Evolutionary conservation across 2,888 invertebrate species (phyloP).

Genomic region (Philonicus albiceps): DNA sequence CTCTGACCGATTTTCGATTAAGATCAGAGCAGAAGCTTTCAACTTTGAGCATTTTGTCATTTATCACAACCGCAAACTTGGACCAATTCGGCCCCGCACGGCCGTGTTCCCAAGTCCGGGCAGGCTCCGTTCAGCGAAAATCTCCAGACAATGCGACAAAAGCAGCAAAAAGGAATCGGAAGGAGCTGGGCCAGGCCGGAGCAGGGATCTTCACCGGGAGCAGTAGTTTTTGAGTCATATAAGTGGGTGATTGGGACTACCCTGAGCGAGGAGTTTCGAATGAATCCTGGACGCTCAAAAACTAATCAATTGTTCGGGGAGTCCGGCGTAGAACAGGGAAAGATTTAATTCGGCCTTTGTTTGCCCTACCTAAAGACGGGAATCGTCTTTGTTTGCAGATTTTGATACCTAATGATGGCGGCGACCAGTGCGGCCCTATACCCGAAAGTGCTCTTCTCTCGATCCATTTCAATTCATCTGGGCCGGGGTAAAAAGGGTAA

Average conservation of each 20-base stretch:
- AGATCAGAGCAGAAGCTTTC: constrained; percentile 38
- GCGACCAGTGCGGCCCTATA: neutral
- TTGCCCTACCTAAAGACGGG: constrained; percentile 17
- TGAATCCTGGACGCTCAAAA: constrained; percentile 21
- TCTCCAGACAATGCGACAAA: constrained; percentile 27
- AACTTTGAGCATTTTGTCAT: constrained; percentile 35
- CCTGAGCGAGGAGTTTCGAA: neutral
- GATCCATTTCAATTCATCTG: constrained; percentile 21
- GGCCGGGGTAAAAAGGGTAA: neutral
- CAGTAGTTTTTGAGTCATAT: neutral
- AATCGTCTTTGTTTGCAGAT: constrained; percentile 33
- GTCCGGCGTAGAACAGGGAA: neutral
- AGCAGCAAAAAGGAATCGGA: neutral
- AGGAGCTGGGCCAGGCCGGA: neutral
- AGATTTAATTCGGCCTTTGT: constrained; percentile 33
- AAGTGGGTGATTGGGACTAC: constrained; percentile 26
- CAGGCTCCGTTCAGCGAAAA: neutral
- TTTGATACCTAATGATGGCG: constrained; percentile 36
- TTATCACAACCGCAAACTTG: constrained; percentile 37
- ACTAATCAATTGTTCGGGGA: constrained; percentile 28
- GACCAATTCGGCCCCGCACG: neutral
- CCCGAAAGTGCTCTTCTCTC: neutral
- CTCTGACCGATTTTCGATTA: constrained; percentile 40
- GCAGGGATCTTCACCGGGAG: neutral
- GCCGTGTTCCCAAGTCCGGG: neutral